Percentiles rank a stretch among this genome's conserved stretches.
Conservation (phyloP, 2,113 vertebrate genomes). For the Lanius collurio region DNA sequence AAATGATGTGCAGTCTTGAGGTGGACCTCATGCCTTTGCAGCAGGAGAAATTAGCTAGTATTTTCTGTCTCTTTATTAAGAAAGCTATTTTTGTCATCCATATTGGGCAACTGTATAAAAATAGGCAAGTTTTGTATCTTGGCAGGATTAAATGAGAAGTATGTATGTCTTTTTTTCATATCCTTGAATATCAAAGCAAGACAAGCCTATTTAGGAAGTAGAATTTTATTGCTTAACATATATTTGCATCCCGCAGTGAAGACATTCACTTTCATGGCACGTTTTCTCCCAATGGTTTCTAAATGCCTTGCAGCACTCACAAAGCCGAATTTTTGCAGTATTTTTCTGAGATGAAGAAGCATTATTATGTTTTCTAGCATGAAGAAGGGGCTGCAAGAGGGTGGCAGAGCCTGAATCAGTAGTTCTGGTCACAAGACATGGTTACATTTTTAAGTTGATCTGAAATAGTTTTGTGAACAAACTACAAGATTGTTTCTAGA, state of each 20-base stretch:
- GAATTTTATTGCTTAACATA: conserved; percentile 56
- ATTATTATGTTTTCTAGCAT: neutral
- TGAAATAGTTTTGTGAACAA: neutral
- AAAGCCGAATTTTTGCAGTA: neutral
- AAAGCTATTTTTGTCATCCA: conserved; percentile 37
- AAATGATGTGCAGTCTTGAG: neutral
- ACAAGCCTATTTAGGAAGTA: conserved; percentile 53
- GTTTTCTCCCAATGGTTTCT: conserved; percentile 46
- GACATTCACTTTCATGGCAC: conserved; percentile 49
- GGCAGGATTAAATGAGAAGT: conserved; percentile 53
- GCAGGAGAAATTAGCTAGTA: neutral
- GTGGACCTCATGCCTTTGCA: neutral
- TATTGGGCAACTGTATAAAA: conserved; percentile 39
- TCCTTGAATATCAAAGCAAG: conserved; percentile 60
- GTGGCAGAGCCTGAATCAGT: neutral
- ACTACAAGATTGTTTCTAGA: neutral
- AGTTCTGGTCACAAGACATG: neutral
- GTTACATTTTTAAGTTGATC: neutral
- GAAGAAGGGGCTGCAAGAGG: neutral
- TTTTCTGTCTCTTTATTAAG: conserved; percentile 32
- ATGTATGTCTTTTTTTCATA: conserved; percentile 35
- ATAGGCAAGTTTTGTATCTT: conserved; percentile 43
- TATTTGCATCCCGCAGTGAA: conserved; percentile 42
- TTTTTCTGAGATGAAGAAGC: conserved; percentile 5
- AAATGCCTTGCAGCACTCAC: conserved; percentile 36